A percentile compares a stretch with the other conserved stretches of the same genome.
These are phyloP conservation scores for Scaptomyza tumidula DNA, from an alignment of 2,888 invertebrate genomes.

Conservation along the genomic window DNA sequence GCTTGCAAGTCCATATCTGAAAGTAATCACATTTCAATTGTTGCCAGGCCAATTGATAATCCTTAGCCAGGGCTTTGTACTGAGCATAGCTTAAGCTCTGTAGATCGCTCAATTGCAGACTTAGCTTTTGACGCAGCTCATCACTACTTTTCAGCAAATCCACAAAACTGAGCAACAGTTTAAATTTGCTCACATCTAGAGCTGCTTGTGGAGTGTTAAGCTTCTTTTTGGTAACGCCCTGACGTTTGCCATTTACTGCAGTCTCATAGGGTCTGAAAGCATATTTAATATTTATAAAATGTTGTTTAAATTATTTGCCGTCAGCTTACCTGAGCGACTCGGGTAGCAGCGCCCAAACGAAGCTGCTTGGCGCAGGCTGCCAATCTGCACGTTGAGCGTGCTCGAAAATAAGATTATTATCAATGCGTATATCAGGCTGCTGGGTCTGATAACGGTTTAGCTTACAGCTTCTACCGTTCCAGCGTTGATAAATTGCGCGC, in stretches of 20 bases:
- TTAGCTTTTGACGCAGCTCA: slow-evolving; percentile 51
- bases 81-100: slow-evolving; percentile 59
- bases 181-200: slow-evolving; percentile 86
- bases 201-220: slow-evolving; percentile 83
- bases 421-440: slow-evolving; percentile 70
- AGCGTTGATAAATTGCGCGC: slow-evolving; percentile 86
- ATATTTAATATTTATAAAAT: slow-evolving; percentile 21
- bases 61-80: slow-evolving; percentile 66
- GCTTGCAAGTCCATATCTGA: slow-evolving; percentile 86
- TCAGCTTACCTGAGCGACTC: slow-evolving; percentile 81
- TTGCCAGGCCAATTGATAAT: slow-evolving; percentile 85
- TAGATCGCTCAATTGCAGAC: slow-evolving; percentile 29
- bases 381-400: slow-evolving; percentile 82
- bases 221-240: slow-evolving; percentile 90
- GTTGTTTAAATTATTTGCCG: neutral
- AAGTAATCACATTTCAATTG: slow-evolving; percentile 85
- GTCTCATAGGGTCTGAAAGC: slow-evolving; percentile 88
- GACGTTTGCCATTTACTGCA: slow-evolving; percentile 90
- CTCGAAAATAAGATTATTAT: slow-evolving; percentile 81
- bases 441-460: slow-evolving; percentile 59
- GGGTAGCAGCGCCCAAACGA: slow-evolving; percentile 86
- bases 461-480: slow-evolving; percentile 43
- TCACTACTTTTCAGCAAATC: slow-evolving; percentile 82
- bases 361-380: slow-evolving; percentile 87
- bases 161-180: slow-evolving; percentile 85